Percentiles rank a stretch among this genome's conserved stretches.
phyloP scores from a whole-genome alignment of 2,113 vertebrate species.

The Calidris pugnax region DNA sequence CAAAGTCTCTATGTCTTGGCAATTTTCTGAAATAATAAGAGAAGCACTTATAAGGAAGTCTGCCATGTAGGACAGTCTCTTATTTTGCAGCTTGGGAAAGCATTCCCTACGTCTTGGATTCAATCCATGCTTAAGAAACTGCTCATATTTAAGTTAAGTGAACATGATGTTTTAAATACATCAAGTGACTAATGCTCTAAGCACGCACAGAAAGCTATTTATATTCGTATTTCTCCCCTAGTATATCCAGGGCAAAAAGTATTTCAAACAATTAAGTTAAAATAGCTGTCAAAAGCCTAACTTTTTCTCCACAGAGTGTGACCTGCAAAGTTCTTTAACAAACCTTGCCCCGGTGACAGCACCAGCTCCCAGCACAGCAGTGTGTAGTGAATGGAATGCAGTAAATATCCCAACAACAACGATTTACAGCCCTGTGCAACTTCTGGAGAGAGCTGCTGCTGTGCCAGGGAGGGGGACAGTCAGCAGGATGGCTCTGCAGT shows the following conservation, averaged over 20 bases:
- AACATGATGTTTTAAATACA: not conserved
- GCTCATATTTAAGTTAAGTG: not conserved
- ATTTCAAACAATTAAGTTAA: not conserved
- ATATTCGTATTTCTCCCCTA: not conserved
- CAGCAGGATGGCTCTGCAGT: not conserved
- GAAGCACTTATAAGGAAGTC: not conserved
- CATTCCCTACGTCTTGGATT: not conserved
- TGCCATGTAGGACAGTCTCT: not conserved
- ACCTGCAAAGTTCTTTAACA: not conserved
- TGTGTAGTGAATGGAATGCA: fast-evolving
- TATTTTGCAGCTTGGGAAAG: not conserved
- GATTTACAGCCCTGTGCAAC: not conserved
- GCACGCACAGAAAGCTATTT: conserved; percentile 27
- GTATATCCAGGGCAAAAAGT: not conserved
- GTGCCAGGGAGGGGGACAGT: not conserved
- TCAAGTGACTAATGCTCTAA: conserved; percentile 1
- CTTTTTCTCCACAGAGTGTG: not conserved
- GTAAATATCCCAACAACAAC: not conserved
- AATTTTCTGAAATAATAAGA: not conserved
- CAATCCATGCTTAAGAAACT: conserved; percentile 13
- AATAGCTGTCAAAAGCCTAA: not conserved
- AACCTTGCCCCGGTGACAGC: not conserved
- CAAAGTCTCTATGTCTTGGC: not conserved
- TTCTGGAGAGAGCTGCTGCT: not conserved
- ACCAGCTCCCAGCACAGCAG: not conserved